Base-by-base conservation (phyloP, 2,113 vertebrate species). In the Bettongia penicillata region DNA sequence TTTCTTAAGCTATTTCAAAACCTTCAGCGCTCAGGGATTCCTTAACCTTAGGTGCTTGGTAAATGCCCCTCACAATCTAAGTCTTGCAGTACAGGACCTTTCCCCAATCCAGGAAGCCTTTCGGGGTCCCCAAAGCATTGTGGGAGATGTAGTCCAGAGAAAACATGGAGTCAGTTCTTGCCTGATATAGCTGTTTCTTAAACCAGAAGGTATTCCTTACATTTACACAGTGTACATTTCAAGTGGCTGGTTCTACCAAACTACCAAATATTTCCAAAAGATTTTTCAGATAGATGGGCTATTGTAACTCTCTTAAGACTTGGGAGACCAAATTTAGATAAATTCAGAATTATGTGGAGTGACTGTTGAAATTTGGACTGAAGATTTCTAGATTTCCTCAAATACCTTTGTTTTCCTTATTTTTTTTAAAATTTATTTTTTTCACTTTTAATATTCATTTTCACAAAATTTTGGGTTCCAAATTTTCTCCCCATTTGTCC, bases 221-320 rank as follows among this genome's bases (percentile, higher is more conserved):
- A 77, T n/a, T 77, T 3, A 91, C 49, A 89, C 61, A 90, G 22
- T 10, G 1, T n/a, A 3, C 84, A 37, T 26, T 95, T 94, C 51
- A 12, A 2, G 50, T 26, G 9, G 55, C 91, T 24, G 47, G 25
- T 89, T 94, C 84, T 90, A 61, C 1, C 37, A 49, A 50, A 10
- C n/a, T 55, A 95, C 31, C 89, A 91, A 96, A 93, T 43, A 37
- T 57, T 48, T 26, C 28, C 50, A 89, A 51, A 89, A 89, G 51
- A 8, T 49, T 77, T 51, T 91, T 37, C 19, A 0, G 14, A 48
- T 43, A 48, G 52, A 5, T 49, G 37, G 61, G n/a, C 19, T 5
- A 9, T 8, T 92, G 49, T 48, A 8, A 24, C 9, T 94, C n/a
- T 37, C 31, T 31, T 25, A 77, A 48, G 92, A 22, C 28, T 12